Percentiles rank a stretch among this genome's conserved stretches.
Evolutionary conservation across 1,140 invertebrate species (phyloP).

Genomic region (Campoletis sonorensis): DNA sequence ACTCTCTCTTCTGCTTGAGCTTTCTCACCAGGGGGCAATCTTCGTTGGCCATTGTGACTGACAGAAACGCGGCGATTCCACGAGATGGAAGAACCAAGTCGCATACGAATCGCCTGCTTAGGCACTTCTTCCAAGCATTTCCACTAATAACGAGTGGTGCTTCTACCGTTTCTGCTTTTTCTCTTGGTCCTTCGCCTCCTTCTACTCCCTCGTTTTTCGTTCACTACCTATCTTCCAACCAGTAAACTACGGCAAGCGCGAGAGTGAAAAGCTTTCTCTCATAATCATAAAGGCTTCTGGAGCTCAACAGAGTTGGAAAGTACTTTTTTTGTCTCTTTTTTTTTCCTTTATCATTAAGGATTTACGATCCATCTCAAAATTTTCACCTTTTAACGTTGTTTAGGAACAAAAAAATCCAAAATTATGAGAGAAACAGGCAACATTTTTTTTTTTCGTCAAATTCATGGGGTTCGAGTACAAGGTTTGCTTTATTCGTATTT

Average conservation of each 20-base stretch:
- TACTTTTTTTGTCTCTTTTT: background rate
- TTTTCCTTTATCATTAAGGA: background rate
- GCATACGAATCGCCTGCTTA: slow-evolving; percentile 76
- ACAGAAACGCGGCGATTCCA: slow-evolving; percentile 72
- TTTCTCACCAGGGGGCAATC: slow-evolving; percentile 67
- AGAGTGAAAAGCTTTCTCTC: slow-evolving; percentile 33
- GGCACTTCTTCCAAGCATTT: slow-evolving; percentile 63
- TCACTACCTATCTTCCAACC: slow-evolving; percentile 2
- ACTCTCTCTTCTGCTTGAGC: slow-evolving; percentile 9
- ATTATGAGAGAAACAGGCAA: too few species aligned
- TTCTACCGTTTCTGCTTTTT: slow-evolving; percentile 38
- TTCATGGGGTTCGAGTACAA: too few species aligned
- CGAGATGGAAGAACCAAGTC: slow-evolving; percentile 72
- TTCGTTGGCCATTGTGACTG: slow-evolving; percentile 73
- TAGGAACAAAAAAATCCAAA: background rate
- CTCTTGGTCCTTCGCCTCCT: slow-evolving; percentile 21
- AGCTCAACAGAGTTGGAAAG: slow-evolving; percentile 1
- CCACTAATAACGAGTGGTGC: slow-evolving; percentile 64
- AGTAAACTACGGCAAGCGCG: slow-evolving; percentile 36
- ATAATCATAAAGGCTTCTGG: slow-evolving; percentile 35
- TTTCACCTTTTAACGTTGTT: background rate
- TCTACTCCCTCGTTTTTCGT: slow-evolving; percentile 3
- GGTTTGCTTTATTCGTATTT: too few species aligned
- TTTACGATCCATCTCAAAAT: background rate
- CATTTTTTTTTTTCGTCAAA: too few species aligned